Conservation (phyloP, 2,113 vertebrate species). For the Murina feae region DNA sequence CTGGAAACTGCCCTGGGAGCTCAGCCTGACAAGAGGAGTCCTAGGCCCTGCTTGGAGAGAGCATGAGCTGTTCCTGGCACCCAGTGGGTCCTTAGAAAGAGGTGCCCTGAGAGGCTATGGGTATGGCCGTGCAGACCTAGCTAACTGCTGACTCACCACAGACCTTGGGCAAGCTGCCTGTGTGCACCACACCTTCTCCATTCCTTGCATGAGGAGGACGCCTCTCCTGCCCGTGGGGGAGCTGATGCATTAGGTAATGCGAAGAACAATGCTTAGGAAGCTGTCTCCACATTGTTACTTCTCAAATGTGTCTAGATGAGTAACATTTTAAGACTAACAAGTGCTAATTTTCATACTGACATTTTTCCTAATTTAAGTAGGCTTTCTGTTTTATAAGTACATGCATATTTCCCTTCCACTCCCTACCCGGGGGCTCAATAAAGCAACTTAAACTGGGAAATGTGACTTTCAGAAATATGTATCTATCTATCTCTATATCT, state of each 20-base stretch:
- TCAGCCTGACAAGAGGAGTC: background rate
- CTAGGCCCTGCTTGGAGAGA: background rate
- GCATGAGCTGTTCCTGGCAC: background rate
- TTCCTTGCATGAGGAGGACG: background rate
- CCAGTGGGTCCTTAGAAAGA: background rate
- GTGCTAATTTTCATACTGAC: background rate
- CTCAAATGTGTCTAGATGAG: background rate
- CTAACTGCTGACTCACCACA: background rate
- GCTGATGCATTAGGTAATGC: background rate
- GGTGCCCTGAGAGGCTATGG: rapidly evolving
- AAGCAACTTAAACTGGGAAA: background rate
- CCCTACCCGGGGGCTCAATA: background rate
- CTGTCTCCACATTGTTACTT: background rate
- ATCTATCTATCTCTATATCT: too few relatives aligned
- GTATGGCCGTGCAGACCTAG: rapidly evolving
- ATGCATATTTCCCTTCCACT: rapidly evolving
- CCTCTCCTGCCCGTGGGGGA: background rate
- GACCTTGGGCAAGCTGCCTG: background rate
- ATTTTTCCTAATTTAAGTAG: background rate
- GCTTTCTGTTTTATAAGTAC: background rate
- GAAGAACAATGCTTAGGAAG: background rate
- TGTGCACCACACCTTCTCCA: background rate
- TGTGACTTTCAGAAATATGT: background rate
- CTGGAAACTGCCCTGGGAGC: too few relatives aligned
- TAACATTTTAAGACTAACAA: background rate